Percentiles rank a stretch among this genome's conserved stretches.
Evolutionary conservation across 2,888 invertebrate genomes (phyloP).

Genomic region (Acanthosoma haemorrhoidale): DNA sequence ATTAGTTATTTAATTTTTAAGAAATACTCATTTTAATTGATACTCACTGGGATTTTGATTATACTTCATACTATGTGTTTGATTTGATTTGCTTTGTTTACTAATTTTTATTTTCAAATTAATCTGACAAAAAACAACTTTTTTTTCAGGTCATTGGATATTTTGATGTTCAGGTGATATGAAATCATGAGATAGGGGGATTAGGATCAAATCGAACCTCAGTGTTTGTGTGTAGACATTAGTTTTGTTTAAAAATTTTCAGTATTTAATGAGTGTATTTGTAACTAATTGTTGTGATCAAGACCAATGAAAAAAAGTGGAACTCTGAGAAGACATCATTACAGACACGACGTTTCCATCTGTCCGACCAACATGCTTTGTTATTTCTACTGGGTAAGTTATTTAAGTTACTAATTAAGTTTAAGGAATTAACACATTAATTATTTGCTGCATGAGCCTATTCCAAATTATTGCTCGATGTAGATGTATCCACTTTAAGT

Average conservation of each 20-base stretch:
- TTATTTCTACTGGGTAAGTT: conserved; percentile 40
- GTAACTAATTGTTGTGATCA: not conserved
- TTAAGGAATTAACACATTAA: no score
- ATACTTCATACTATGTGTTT: no score
- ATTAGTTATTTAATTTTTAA: no score
- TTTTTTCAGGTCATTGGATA: not conserved
- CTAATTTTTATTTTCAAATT: no score
- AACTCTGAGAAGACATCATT: conserved; percentile 32
- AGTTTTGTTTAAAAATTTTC: not conserved
- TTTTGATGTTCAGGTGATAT: not conserved
- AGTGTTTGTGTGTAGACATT: not conserved
- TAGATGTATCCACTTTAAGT: no score
- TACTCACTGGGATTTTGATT: no score
- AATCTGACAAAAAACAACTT: not conserved
- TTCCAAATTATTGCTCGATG: no score
- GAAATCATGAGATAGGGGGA: not conserved
- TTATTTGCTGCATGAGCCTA: no score
- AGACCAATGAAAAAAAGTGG: conserved; percentile 34
- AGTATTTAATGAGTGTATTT: conserved; percentile 16
- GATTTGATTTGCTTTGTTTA: no score
- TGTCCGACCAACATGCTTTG: conserved; percentile 39
- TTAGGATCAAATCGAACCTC: not conserved
- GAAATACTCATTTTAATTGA: no score
- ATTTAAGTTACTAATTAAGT: no score
- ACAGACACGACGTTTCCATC: conserved; percentile 33